These are phyloP conservation scores for Pholis gunnellus DNA, from an alignment of 2,113 vertebrate species.

Conservation along the genomic window DNA sequence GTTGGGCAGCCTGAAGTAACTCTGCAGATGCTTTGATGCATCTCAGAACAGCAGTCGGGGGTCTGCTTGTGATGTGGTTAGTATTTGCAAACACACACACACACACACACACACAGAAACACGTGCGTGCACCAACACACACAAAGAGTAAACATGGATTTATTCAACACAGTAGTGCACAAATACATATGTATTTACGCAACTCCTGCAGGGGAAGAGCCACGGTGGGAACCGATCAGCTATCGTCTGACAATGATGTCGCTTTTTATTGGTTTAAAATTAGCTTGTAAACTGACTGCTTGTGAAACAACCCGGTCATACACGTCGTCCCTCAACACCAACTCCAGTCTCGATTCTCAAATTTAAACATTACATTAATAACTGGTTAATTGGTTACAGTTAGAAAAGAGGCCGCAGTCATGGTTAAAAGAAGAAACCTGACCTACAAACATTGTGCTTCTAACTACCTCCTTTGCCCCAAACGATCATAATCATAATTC, in stretches of 20 bases:
- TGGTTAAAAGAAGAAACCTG: background rate
- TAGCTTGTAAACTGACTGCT: background rate
- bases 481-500: background rate
- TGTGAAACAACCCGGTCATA: background rate
- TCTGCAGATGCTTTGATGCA: constrained; percentile 66
- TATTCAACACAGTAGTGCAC: background rate
- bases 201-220: background rate
- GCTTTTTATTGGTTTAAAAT: background rate
- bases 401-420: background rate
- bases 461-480: background rate
- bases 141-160: constrained; percentile 1
- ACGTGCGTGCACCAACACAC: constrained; percentile 5
- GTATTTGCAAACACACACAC: constrained; percentile 13
- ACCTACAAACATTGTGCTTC: background rate
- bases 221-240: background rate
- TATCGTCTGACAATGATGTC: background rate
- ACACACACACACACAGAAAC: constrained; percentile 21
- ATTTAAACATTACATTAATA: background rate
- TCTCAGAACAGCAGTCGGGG: constrained; percentile 25
- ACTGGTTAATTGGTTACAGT: background rate
- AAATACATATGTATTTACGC: background rate
- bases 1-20: constrained; percentile 56
- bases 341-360: too few relatives aligned
- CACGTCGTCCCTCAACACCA: background rate
- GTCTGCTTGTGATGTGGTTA: constrained; percentile 32